These are phyloP conservation scores for Octodonta nipae DNA, from an alignment of 2,888 invertebrate species.

Conservation along the genomic window DNA sequence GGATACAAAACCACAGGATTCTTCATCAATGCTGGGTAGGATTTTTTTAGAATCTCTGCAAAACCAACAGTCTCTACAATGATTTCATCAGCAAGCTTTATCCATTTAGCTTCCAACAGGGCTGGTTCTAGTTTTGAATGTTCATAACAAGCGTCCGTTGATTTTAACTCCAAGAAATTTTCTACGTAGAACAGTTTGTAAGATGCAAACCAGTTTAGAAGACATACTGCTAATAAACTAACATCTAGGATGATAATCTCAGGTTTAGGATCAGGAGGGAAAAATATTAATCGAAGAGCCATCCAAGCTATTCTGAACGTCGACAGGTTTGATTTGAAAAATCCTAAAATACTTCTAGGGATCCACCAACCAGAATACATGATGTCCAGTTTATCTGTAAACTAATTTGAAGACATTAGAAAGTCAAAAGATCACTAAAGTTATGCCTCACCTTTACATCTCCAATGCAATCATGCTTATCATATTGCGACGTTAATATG, in stretches of 20 bases:
- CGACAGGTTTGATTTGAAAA: slow-evolving; percentile 15
- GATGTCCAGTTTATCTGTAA: slow-evolving; percentile 20
- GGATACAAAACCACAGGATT: slow-evolving; percentile 24
- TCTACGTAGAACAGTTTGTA: slow-evolving; percentile 26
- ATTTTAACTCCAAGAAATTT: slow-evolving; percentile 19
- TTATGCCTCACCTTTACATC: slow-evolving; percentile 23
- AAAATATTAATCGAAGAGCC: slow-evolving; percentile 23
- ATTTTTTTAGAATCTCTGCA: slow-evolving; percentile 25
- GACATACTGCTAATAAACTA: slow-evolving; percentile 22
- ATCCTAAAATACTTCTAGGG: slow-evolving; percentile 23
- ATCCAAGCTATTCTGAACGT: slow-evolving; percentile 22
- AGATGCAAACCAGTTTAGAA: slow-evolving; percentile 23
- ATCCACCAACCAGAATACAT: slow-evolving; percentile 26
- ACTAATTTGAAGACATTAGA: slow-evolving; percentile 9
- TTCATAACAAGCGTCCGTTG: slow-evolving; percentile 18
- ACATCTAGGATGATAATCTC: slow-evolving; percentile 26
- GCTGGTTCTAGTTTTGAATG: slow-evolving; percentile 23
- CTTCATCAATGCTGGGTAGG: slow-evolving; percentile 22
- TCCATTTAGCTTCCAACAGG: slow-evolving; percentile 23
- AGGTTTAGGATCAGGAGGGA: slow-evolving; percentile 24
- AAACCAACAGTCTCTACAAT: slow-evolving; percentile 27
- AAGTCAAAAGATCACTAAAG: not conserved
- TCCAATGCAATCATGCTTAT: slow-evolving; percentile 20
- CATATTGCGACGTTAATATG: slow-evolving; percentile 23
- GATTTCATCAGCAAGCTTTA: slow-evolving; percentile 28